Evolutionary conservation across 2,797 vertebrate species (phyloP), one percentile per base, ranked within the genome.

Genomic region (Megalops cyprinoides): DNA sequence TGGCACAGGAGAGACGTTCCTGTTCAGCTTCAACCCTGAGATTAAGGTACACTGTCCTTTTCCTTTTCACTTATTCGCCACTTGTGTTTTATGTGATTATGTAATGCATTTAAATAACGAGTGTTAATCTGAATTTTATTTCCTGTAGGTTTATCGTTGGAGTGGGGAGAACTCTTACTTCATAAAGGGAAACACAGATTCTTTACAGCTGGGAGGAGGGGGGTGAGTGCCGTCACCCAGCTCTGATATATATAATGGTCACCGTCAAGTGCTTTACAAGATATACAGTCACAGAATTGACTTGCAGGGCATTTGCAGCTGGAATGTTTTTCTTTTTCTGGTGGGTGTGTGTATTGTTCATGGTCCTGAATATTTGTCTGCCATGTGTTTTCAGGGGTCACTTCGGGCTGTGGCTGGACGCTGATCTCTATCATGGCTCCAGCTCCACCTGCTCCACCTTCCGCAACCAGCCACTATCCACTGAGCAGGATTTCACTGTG

Each of bases 111-210:
- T 28, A 73, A 23, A 46, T 73, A 73, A 44, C 46, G 20, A 67
- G 10, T 23, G 25, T 49, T 60, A 51, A 7, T 18, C 60, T 53
- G 51, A 12, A 53, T 53, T 2, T 2, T 53, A 23, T 58, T 62
- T 53, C 4, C 73, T 20, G 76, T 86, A 99, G 98, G 94, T 97
- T 81, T 99, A 95, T 84, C 97, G 95, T 83, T 99, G 98, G 98
- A 97, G 96, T 31, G 98, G 98, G 74, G 98, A 99, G 87, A 99
- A 99, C 85, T 99, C 97, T 0, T 99, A 99, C 90, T 99, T 99
- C 90, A 97, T 99, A 85, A 99, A 98, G 25, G 98, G 98, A 90
- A 97, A 97, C 86, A 96, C 88, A 77, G 96, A 95, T 86, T 99
- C 96, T 87, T 93, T 99, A 86, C 96, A 99, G 91, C 95, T 99